These are phyloP conservation scores for Gymnoscopelus microlampas DNA, from an alignment of 2,797 vertebrate genomes.

Conservation along the genomic window DNA sequence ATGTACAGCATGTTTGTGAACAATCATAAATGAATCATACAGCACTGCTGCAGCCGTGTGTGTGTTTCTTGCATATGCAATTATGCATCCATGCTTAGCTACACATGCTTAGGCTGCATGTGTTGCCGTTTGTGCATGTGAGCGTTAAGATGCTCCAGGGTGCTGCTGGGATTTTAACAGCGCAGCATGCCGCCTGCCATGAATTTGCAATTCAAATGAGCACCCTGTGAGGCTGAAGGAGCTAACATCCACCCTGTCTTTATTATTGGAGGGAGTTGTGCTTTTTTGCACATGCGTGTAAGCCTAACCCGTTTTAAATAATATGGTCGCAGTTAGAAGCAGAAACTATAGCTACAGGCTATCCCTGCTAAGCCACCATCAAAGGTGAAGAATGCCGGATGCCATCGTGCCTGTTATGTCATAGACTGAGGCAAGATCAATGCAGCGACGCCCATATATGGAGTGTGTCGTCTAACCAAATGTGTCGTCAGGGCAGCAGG, in stretches of 20 bases:
- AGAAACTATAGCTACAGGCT: constrained; percentile 1
- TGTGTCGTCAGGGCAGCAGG: no score
- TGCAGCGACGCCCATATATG: no score
- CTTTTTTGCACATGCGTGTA: constrained; percentile 35
- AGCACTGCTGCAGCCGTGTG: constrained; percentile 9
- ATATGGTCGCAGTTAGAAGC: constrained; percentile 10
- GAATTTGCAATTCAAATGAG: constrained; percentile 79
- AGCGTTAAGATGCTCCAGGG: constrained; percentile 44
- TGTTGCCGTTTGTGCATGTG: constrained; percentile 41
- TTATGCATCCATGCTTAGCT: constrained; percentile 5
- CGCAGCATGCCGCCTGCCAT: constrained; percentile 56
- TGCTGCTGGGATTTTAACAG: constrained; percentile 59
- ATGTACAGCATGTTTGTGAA: background rate
- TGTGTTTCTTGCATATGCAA: background rate
- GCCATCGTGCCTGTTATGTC: constrained; percentile 1
- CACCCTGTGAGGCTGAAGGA: constrained; percentile 41
- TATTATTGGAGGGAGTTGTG: constrained; percentile 48
- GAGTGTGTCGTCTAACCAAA: no score
- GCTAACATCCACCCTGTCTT: constrained; percentile 37
- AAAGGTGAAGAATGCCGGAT: constrained; percentile 3
- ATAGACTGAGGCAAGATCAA: no score
- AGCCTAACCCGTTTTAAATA: constrained; percentile 44
- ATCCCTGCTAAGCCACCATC: background rate
- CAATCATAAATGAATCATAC: constrained; percentile 16
- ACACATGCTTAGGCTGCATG: constrained; percentile 34